Percentiles rank a stretch among this genome's conserved stretches.
These are phyloP conservation scores for Anguilla japonica DNA, from an alignment of 2,113 vertebrate genomes.

Conservation along the genomic window DNA sequence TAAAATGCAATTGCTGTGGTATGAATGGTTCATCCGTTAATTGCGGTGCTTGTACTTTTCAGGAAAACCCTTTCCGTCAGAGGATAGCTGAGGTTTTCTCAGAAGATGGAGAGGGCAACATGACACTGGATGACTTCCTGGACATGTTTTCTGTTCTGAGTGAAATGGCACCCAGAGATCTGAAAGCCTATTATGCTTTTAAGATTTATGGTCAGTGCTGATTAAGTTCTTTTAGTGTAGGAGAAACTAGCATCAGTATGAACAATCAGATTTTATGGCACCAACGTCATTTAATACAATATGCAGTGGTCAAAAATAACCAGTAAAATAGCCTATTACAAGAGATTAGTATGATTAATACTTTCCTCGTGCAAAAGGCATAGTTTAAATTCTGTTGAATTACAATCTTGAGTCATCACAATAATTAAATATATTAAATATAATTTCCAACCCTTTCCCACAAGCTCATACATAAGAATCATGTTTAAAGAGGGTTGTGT, in stretches of 20 bases:
- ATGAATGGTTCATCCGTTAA: background rate
- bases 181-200: conserved; percentile 96
- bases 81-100: conserved; percentile 95
- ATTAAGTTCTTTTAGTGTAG: background rate
- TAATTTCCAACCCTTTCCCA: too few relatives aligned
- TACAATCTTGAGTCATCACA: too few relatives aligned
- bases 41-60: conserved; percentile 21
- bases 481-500: background rate
- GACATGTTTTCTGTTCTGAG: conserved; percentile 98
- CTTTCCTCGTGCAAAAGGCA: too few relatives aligned
- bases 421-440: too few relatives aligned
- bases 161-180: conserved; percentile 93
- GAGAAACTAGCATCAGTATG: background rate
- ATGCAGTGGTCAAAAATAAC: background rate
- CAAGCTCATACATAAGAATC: too few relatives aligned
- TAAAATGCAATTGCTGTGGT: background rate
- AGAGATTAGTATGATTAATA: background rate
- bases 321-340: background rate
- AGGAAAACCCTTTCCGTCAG: conserved; percentile 97
- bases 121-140: conserved; percentile 92
- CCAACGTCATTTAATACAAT: background rate
- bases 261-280: too few relatives aligned
- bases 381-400: too few relatives aligned
- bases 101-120: conserved; percentile 85
- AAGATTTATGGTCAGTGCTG: conserved; percentile 88